These are phyloP conservation scores for Echinops telfairi DNA, from an alignment of 2,113 vertebrate species.

Conservation along the genomic window DNA sequence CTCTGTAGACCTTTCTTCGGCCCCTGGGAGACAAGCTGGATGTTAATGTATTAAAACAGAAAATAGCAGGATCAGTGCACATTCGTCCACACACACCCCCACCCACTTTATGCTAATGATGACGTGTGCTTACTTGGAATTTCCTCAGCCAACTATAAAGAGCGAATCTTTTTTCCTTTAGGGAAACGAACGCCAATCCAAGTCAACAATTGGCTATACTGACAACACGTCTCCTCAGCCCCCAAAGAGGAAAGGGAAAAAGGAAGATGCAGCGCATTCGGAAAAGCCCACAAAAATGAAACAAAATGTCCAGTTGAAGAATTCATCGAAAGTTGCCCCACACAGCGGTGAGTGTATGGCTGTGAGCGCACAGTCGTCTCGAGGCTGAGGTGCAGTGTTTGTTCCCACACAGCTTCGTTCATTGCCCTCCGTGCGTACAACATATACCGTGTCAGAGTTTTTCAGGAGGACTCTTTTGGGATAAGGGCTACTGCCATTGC, in stretches of 20 bases:
- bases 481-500: background rate
- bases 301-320: slow-evolving; percentile 75
- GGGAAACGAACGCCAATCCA: slow-evolving; percentile 88
- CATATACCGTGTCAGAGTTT: background rate
- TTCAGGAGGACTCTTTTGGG: background rate
- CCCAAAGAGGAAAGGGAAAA: slow-evolving; percentile 86
- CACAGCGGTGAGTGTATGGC: slow-evolving; percentile 66
- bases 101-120: too few species aligned
- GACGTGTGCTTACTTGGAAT: background rate
- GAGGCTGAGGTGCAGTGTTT: background rate
- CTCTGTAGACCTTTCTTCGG: background rate
- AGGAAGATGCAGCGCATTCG: slow-evolving; percentile 85
- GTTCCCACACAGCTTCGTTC: background rate
- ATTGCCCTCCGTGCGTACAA: background rate
- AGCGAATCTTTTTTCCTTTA: slow-evolving; percentile 66
- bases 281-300: slow-evolving; percentile 86
- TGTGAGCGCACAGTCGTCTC: background rate
- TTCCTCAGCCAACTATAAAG: background rate
- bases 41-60: background rate
- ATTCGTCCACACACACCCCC: accelerated
- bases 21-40: background rate
- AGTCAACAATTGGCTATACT: slow-evolving; percentile 86
- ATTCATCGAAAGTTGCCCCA: background rate
- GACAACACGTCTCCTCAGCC: slow-evolving; percentile 88
- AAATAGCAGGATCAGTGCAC: background rate